Evolutionary conservation across 2,113 vertebrate genomes (phyloP), one percentile per base, ranked within the genome.

Genomic region (Hiodon tergisus): DNA sequence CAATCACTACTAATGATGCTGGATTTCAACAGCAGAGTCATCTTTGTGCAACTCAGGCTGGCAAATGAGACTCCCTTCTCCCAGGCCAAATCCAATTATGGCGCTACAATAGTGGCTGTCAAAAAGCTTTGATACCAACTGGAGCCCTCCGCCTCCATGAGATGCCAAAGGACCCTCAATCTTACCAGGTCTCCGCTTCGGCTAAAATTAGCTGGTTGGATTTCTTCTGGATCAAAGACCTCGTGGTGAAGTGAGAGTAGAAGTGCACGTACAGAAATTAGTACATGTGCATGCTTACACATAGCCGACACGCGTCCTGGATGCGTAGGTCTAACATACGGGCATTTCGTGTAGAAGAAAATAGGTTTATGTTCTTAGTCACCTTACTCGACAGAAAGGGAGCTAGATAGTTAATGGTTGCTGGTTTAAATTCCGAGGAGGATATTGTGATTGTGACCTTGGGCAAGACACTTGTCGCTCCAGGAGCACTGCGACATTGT

Each of bases 11-110:
- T 86, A 88, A 88, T 89, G 82, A 85, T 73, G 50, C 50, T 69
- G 77, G 77, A 85, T 85, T 84, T 83, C 79, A 85, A 73, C 67
- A 76, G 72, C 81, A 71, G 72, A 75, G 79, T 75, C 78, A 81
- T 87, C 81, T 85, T 81, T 73, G 67, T 67, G 52, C 54, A 67
- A 77, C 70, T 68, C 67, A 58, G 76, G 68, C 78, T 58, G 10
- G 47, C 73, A 81, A 81, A 83, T 74, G 71, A 80, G 79, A 60
- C 74, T 63, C 73, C 73, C 51, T 83, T 81, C 82, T 85, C 71
- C 80, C 75, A 75, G 81, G 80, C 84, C 76, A 85, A 88, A 90
- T 89, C 87, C 90, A 90, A 90, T 90, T 89, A 90, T 79, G 6
- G 14, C 17, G 73, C 82, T 50, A 89, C 88, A 91, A 89, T 87